These are phyloP conservation scores for Ceratitis capitata DNA, from an alignment of 1,140 invertebrate genomes.

Conservation along the genomic window DNA sequence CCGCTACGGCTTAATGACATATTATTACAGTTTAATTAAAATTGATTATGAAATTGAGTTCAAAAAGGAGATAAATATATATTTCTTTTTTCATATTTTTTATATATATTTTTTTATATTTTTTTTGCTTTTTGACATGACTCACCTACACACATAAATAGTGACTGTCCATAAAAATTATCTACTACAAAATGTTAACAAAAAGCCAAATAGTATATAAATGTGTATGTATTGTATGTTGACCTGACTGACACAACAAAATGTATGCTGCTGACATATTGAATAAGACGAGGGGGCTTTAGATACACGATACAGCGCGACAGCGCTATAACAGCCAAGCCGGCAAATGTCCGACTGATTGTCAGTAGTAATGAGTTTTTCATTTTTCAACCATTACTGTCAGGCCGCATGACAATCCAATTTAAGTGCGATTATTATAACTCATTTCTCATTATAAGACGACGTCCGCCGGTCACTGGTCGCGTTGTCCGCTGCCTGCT, in stretches of 20 bases:
- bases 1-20: slow-evolving; percentile 27
- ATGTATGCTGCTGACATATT: background rate
- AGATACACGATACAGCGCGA: background rate
- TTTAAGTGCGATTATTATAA: slow-evolving; percentile 40
- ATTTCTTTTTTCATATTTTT: too few relatives aligned
- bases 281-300: background rate
- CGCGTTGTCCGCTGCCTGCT: background rate
- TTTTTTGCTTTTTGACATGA: background rate
- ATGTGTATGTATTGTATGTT: background rate
- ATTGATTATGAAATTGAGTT: slow-evolving; percentile 31
- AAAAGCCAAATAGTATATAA: background rate
- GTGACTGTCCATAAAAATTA: background rate
- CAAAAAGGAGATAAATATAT: background rate
- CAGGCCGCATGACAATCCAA: slow-evolving; percentile 39
- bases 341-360: slow-evolving; percentile 21
- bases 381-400: slow-evolving; percentile 38
- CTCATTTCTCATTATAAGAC: slow-evolving; percentile 34
- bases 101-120: background rate
- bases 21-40: slow-evolving; percentile 37
- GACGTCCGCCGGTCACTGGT: background rate
- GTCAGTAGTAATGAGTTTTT: slow-evolving; percentile 36
- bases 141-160: background rate
- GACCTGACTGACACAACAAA: slow-evolving; percentile 9
- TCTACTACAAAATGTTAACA: slow-evolving; percentile 1
- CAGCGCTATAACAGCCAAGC: background rate